phyloP scores from a whole-genome alignment of 2,888 invertebrate species.

The Venusia cambrica region DNA sequence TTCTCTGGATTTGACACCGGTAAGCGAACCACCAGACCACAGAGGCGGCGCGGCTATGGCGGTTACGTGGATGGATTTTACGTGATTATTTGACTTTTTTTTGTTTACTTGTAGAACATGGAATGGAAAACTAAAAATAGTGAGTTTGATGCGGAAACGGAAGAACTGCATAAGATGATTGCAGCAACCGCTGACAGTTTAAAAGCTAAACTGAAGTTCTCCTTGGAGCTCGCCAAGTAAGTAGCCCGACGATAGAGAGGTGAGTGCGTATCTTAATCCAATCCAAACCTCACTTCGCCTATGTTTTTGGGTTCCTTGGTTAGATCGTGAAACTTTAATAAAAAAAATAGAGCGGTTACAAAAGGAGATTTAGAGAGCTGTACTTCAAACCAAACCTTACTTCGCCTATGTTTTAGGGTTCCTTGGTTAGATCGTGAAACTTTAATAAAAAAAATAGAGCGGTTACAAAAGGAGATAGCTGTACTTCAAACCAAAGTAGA shows the following conservation, averaged over 20 bases:
- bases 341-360: constrained; percentile 41
- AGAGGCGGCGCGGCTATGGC: too few relatives aligned
- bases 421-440: constrained; percentile 67
- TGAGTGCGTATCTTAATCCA: too few relatives aligned
- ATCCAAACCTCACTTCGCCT: too few relatives aligned
- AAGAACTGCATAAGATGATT: constrained; percentile 54
- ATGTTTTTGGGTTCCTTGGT: constrained; percentile 61
- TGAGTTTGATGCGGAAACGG: constrained; percentile 62
- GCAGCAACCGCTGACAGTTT: constrained; percentile 55
- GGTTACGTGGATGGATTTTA: too few relatives aligned
- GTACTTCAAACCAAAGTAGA: constrained; percentile 56
- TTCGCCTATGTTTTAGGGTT: constrained; percentile 51
- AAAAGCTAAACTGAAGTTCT: constrained; percentile 55
- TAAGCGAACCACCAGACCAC: too few relatives aligned
- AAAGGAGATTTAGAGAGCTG: constrained; percentile 55
- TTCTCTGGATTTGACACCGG: too few relatives aligned
- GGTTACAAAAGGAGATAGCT: constrained; percentile 56
- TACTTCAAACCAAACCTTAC: too few relatives aligned
- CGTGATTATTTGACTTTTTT: constrained; percentile 3
- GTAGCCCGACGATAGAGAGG: too few relatives aligned
- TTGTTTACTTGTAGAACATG: constrained; percentile 45
- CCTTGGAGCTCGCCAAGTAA: constrained; percentile 60
- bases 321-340: constrained; percentile 55
- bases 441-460: constrained; percentile 56
- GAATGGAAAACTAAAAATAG: constrained; percentile 61